Evolutionary conservation across 37 sponge, comb jelly and placozoan genomes (phyloP), one percentile per base, ranked within the genome.

Genomic region (Dysidea cf. avara): DNA sequence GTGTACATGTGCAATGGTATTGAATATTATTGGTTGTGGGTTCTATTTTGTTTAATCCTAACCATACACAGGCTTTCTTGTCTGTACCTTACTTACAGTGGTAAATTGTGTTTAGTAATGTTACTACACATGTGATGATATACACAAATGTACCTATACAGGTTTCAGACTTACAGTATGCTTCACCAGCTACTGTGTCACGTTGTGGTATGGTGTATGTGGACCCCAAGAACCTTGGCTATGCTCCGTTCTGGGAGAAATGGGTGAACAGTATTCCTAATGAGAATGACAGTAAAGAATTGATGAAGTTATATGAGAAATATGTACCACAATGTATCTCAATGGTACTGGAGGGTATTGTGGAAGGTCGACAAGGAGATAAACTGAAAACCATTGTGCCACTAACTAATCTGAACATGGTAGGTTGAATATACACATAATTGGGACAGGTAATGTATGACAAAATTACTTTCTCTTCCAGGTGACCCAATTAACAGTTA

Each of bases 141-240:
- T 56, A 13, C 57, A 28, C 16, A 56, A 5, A 26, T 24, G 64
- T 28, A 28, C 7, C 64, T 24, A 4, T 22, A 22, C 35, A 90
- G 90, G 93, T 92, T 63, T 87, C 83, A 73, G 95, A 97, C 56
- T 79, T 97, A 21, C 99, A 97, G 78, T 97, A 97, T 81, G 99
- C 99, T 34, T 95, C 95, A 37, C 99, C 99, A 33, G 95, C 99
- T 36, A 97, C 99, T 51, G 95, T 97, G 39, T 97, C 99, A 26
- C 85, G 99, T 1, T 97, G 99, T 86, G 99, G 99, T 64, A 97
- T 97, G 99, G 99, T 97, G 76, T 97, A 82, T 72, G 99, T 97
- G 37, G 99, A 97, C 65, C 99, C 99, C 16, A 97, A 97, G 90
- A 90, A 97, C 73, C 78, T 97, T 20, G 90, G 92, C 66, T 97